phyloP scores from a whole-genome alignment of 2,113 vertebrate species.

The Theristicus caerulescens region DNA sequence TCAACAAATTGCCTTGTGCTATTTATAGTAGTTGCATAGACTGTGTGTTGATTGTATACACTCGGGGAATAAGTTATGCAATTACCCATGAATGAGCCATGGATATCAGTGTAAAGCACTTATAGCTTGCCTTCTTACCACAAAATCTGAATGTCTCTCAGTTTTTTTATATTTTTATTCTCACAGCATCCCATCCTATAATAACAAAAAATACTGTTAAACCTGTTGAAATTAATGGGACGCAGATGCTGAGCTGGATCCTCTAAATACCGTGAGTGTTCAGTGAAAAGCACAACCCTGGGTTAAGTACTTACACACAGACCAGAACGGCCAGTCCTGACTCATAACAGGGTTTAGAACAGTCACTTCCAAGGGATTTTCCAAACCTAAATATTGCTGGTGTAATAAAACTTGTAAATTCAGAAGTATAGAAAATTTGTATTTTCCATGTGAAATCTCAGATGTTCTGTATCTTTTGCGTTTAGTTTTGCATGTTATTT shows the following conservation, averaged over 20 bases:
- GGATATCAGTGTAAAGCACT: not conserved
- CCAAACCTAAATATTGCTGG: not conserved
- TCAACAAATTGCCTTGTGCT: not conserved
- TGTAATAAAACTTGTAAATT: not conserved
- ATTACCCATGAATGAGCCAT: not conserved
- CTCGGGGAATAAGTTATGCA: not conserved
- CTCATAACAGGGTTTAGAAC: not conserved
- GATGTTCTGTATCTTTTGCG: not conserved
- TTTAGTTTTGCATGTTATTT: not conserved
- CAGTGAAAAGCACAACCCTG: not conserved
- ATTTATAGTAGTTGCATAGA: not conserved
- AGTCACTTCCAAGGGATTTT: not conserved
- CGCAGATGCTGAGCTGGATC: not conserved
- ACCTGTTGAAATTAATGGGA: not conserved
- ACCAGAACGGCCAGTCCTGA: not conserved
- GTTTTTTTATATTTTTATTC: not conserved
- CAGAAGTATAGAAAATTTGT: not conserved
- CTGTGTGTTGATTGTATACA: not conserved
- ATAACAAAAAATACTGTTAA: not conserved
- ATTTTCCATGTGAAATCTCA: not conserved
- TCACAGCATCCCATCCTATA: not conserved
- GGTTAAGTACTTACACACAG: not conserved
- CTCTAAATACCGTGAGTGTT: not conserved
- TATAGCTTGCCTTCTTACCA: not conserved
- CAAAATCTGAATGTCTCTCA: not conserved